Evolutionary conservation across 2,113 vertebrate species (phyloP), one percentile per base, ranked within the genome.

Genomic region (Climacteris rufus): DNA sequence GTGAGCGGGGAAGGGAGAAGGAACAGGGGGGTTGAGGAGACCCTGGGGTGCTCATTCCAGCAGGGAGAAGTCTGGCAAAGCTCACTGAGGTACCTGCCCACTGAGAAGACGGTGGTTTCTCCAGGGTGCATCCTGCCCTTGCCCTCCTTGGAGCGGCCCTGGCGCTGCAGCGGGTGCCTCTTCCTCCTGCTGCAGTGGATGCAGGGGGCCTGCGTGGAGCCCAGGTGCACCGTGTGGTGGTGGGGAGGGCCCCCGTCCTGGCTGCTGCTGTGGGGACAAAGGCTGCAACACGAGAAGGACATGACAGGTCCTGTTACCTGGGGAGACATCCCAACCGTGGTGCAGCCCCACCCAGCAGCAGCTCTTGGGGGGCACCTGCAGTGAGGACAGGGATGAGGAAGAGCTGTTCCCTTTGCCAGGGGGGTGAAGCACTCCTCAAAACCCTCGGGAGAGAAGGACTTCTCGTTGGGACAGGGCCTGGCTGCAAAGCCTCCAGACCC

Each of bases 31-130:
- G 2, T 13, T 15, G 76, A 44, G 71, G 83, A 49, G 70, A 13
- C 7, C 45, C 30, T 0, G 0, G 20, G 15, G 18, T 13, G 25
- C 33, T 39, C 24, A 22, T 17, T 75, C 23, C 65, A 40, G 27
- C 56, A 23, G 44, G 42, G 28, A 21, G 18, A 11, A 12, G 44
- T 3, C 61, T 20, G 45, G 53, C 39, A 65, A 14, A 28, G 53
- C n/a, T 71, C 4, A 0, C 4, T 53, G 7, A 86, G 22, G 90
- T 97, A 99, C 99, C 99, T 99, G 98, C 99, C 99, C 90, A 99
- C 99, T 91, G 99, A 99, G 96, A 99, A 98, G 61, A 99, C 99
- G 0, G 99, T 99, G 97, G 99, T 99, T 87, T 99, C 99, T 71
- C 98, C 98, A 1, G 98, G 98, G 3, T 98, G 97, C 24, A 98